Base-by-base conservation (phyloP, 2,888 invertebrate genomes). In the Phanerotoma sp. region DNA sequence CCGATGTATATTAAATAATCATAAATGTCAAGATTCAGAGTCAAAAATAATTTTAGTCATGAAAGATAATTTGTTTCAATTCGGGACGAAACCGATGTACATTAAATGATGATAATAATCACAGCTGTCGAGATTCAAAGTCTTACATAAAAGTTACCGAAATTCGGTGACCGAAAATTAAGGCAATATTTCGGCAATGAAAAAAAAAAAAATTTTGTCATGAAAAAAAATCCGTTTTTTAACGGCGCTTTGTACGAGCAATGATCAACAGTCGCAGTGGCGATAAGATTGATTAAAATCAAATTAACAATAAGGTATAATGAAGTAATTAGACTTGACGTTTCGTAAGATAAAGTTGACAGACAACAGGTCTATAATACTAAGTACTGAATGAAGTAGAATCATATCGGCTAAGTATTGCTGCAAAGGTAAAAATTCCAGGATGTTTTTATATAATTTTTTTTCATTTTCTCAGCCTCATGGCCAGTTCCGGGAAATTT, bases 401-500 rank as follows among this genome's bases (percentile, higher is more conserved):
- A 48, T 25, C 42, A 48, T 48, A 42, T 46, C 46, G 44, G 28
- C 22, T 10, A 25, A 28, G 18, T 28, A n/a, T 38, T 38, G 25
- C 9, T 38, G n/a, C 40, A 20, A 40, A 28, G 18, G 30, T 49
- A 32, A 20, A 28, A 49, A 28, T 18, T 16, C 38, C 30, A n/a
- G 25, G 25, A 20, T 20, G 16, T 49, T 25, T 35, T 18, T 30
- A n/a, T 38, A 4, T 25, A 10, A 11, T 21, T 13, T 40, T 28
- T 30, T n/a, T 13, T 42, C 28, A 45, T 40, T 28, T 37, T 37
- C 15, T 35, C 20, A 28, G 42, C 44, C 33, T 15, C 44, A 28
- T 35, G 53, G 53, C 48, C 48, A 54, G 53, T 54, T 54, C 32
- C 28, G 45, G 38, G 32, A 45, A 49, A 38, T 54, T 48, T 18